Percentiles rank a stretch among this genome's conserved stretches.
Evolutionary conservation across 2,797 vertebrate genomes (phyloP).

Genomic region (Diplodus puntazzo): DNA sequence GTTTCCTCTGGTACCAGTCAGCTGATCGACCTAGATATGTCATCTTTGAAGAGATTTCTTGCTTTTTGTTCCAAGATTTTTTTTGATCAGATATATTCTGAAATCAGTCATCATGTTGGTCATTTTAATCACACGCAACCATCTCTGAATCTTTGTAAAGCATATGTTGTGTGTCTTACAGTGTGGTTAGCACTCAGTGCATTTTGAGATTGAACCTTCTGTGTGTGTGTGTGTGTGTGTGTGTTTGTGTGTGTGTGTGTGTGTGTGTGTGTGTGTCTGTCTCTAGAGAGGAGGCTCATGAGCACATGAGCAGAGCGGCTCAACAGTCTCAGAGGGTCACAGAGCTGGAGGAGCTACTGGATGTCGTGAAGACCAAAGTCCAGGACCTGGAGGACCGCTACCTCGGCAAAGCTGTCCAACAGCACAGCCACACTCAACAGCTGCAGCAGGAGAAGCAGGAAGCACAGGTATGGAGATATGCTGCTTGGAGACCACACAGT

Average conservation of each 20-base stretch:
- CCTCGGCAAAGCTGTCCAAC: slow-evolving; percentile 84
- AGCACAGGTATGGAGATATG: slow-evolving; percentile 77
- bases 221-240: background rate
- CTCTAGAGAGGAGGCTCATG: slow-evolving; percentile 85
- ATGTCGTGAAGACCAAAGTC: slow-evolving; percentile 87
- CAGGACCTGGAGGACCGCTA: slow-evolving; percentile 90
- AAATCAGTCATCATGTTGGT: background rate
- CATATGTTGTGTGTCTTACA: too few species aligned
- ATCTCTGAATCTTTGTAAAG: too few species aligned
- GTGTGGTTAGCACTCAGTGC: background rate
- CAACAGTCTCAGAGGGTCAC: slow-evolving; percentile 84
- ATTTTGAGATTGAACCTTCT: background rate
- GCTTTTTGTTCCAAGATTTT: too few species aligned
- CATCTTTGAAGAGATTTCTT: too few species aligned
- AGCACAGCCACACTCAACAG: slow-evolving; percentile 82
- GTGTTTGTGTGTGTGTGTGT: background rate
- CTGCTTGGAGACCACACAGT: background rate
- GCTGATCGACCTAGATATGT: too few species aligned
- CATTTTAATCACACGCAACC: too few species aligned
- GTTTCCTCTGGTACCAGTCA: too few species aligned
- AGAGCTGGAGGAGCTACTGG: slow-evolving; percentile 88
- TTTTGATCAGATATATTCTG: background rate
- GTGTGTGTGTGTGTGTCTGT: background rate
- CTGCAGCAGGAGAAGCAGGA: slow-evolving; percentile 85
- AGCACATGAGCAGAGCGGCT: slow-evolving; percentile 80